Conservation (phyloP, 2,113 vertebrate genomes). For the Ictalurus punctatus region DNA sequence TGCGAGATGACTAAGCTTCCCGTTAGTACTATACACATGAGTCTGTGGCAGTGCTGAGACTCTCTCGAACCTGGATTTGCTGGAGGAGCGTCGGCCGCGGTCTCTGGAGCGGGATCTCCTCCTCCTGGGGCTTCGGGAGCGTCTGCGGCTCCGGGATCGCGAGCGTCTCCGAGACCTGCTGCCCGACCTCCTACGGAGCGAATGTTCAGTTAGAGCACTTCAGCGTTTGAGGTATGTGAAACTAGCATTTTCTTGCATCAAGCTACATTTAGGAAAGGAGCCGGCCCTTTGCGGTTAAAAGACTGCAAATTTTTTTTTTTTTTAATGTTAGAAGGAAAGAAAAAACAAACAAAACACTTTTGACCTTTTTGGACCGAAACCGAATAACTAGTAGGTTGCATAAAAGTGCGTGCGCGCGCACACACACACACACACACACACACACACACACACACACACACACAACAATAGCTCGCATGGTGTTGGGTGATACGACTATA, state of each 20-base stretch:
- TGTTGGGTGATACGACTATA: not conserved
- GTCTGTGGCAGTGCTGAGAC: no score
- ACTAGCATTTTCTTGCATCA: not conserved
- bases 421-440: no score
- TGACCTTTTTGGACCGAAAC: not conserved
- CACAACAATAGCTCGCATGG: no score
- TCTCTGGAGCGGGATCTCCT: conserved; percentile 86
- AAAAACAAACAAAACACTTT: no score
- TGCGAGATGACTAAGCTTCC: not conserved
- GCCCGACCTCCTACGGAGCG: conserved; percentile 78
- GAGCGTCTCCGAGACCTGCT: conserved; percentile 88
- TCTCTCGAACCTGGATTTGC: conserved; percentile 81
- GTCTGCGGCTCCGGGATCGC: conserved; percentile 83
- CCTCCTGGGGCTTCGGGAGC: conserved; percentile 88
- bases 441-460: no score
- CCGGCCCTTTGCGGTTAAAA: no score
- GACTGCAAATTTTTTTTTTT: no score
- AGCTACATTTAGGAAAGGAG: not conserved
- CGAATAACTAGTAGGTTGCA: not conserved
- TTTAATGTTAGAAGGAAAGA: no score
- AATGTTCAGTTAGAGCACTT: not conserved
- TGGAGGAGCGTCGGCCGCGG: conserved; percentile 79
- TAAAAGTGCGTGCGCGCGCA: not conserved
- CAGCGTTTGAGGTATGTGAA: not conserved
- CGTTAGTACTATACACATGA: not conserved